These are phyloP conservation scores for Plebejus anna DNA, from an alignment of 2,888 invertebrate species.

Conservation along the genomic window DNA sequence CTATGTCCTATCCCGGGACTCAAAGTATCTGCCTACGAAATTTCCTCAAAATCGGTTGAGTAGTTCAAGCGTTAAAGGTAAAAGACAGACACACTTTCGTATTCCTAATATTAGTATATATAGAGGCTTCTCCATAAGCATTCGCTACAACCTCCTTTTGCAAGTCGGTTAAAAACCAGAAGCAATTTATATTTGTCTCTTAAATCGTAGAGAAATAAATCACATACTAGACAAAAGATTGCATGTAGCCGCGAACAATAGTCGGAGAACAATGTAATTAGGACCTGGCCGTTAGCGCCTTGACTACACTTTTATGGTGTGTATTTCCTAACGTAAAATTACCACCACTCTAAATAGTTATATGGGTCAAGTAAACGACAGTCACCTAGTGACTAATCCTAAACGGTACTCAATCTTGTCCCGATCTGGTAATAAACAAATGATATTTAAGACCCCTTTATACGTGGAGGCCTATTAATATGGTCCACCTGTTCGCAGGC, in stretches of 20 bases:
- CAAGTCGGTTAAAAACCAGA: neutral
- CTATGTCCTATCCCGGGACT: too few relatives aligned
- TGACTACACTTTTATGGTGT: slow-evolving; percentile 34
- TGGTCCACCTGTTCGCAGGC: too few relatives aligned
- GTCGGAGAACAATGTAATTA: slow-evolving; percentile 63
- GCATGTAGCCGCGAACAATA: slow-evolving; percentile 42
- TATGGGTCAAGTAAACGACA: slow-evolving; percentile 40
- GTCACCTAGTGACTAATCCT: slow-evolving; percentile 29
- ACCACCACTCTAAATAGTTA: slow-evolving; percentile 37
- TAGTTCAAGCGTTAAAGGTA: too few relatives aligned
- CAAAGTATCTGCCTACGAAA: too few relatives aligned
- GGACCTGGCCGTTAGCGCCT: slow-evolving; percentile 42
- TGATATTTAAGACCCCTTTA: too few relatives aligned
- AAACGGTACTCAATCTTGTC: neutral
- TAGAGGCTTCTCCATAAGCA: neutral
- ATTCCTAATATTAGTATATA: too few relatives aligned
- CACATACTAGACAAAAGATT: slow-evolving; percentile 27
- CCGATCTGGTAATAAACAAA: neutral
- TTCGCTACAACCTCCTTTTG: neutral
- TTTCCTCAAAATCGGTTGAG: too few relatives aligned
- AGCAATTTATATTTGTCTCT: slow-evolving; percentile 4
- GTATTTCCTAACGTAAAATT: slow-evolving; percentile 34
- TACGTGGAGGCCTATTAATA: too few relatives aligned
- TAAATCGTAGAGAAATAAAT: neutral
- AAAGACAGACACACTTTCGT: too few relatives aligned